phyloP scores from a whole-genome alignment of 2,888 invertebrate genomes.

The Amblyjoppa proteus region DNA sequence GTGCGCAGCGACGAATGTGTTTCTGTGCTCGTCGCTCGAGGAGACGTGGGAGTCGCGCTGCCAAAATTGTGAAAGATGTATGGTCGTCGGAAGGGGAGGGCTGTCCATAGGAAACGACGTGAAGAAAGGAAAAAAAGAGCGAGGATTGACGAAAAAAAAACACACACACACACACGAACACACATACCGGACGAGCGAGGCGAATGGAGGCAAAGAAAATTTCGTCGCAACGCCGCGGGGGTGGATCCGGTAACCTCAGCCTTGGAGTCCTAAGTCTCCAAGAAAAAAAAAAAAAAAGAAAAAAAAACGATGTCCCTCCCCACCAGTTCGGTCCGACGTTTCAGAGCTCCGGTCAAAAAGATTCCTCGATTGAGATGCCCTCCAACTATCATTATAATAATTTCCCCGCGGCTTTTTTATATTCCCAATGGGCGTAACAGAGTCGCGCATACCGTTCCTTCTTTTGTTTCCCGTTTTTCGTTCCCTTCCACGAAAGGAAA shows the following conservation, averaged over 20 bases:
- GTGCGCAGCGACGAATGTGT: slow-evolving; percentile 18
- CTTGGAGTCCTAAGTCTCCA: not conserved
- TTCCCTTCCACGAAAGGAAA: slow-evolving; percentile 61
- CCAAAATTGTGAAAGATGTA: slow-evolving; percentile 68
- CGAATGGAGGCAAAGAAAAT: slow-evolving; percentile 59
- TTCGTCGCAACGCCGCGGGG: slow-evolving; percentile 60
- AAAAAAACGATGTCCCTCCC: slow-evolving; percentile 6
- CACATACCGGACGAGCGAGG: slow-evolving; percentile 40
- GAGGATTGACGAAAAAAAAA: slow-evolving; percentile 35
- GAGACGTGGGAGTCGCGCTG: slow-evolving; percentile 58
- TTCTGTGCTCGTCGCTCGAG: slow-evolving; percentile 34
- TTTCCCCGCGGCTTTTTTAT: slow-evolving; percentile 48
- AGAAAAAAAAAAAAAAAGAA: slow-evolving; percentile 19
- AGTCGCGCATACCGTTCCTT: slow-evolving; percentile 10
- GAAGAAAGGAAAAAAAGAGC: slow-evolving; percentile 40
- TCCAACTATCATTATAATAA: slow-evolving; percentile 36
- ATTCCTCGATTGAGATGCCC: slow-evolving; percentile 48
- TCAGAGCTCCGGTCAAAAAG: slow-evolving; percentile 10
- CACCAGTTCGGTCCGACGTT: not conserved
- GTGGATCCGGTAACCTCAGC: slow-evolving; percentile 42
- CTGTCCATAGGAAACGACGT: slow-evolving; percentile 59
- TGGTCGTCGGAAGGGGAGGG: slow-evolving; percentile 52
- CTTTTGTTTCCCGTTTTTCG: slow-evolving; percentile 2
- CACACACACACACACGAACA: slow-evolving; percentile 36
- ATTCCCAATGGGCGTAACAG: slow-evolving; percentile 58